Percentiles rank a stretch among this genome's conserved stretches.
phyloP scores from a whole-genome alignment of 1,140 invertebrate species.

The Nebria ingens region DNA sequence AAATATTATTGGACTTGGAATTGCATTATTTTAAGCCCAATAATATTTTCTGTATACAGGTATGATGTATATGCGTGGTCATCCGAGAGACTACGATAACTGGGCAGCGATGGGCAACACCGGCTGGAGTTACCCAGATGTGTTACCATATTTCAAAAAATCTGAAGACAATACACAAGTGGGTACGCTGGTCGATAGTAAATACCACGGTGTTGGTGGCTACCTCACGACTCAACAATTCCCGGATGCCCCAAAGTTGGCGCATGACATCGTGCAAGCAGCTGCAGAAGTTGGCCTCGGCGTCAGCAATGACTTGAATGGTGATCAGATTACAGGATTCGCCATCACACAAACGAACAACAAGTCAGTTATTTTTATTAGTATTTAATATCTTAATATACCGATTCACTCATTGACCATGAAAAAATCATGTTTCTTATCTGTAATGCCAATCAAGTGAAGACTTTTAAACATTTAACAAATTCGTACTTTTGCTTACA shows the following conservation, averaged over 20 bases:
- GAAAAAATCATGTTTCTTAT: too few relatives aligned
- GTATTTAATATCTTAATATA: too few relatives aligned
- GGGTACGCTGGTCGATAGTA: constrained; percentile 30
- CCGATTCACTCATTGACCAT: too few relatives aligned
- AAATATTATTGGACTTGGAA: too few relatives aligned
- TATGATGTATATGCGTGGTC: constrained; percentile 65
- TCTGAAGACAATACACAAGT: constrained; percentile 45
- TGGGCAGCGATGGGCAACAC: constrained; percentile 43
- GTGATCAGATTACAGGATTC: constrained; percentile 36
- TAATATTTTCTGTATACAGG: constrained; percentile 45
- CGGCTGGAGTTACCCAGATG: constrained; percentile 34
- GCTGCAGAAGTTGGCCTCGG: constrained; percentile 44
- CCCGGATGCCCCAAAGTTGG: constrained; percentile 40
- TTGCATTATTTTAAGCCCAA: too few relatives aligned
- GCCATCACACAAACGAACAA: constrained; percentile 30
- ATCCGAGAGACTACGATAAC: constrained; percentile 56
- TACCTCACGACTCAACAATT: constrained; percentile 40
- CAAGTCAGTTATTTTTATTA: constrained; percentile 27
- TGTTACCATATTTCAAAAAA: constrained; percentile 46
- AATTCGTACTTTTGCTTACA: too few relatives aligned
- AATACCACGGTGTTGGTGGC: constrained; percentile 37
- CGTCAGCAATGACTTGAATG: constrained; percentile 47
- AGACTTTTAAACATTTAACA: too few relatives aligned
- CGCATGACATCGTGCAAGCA: constrained; percentile 45
- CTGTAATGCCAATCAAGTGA: too few relatives aligned